Base-by-base conservation (phyloP, 2,888 invertebrate species). In the Drosophila histrio region DNA sequence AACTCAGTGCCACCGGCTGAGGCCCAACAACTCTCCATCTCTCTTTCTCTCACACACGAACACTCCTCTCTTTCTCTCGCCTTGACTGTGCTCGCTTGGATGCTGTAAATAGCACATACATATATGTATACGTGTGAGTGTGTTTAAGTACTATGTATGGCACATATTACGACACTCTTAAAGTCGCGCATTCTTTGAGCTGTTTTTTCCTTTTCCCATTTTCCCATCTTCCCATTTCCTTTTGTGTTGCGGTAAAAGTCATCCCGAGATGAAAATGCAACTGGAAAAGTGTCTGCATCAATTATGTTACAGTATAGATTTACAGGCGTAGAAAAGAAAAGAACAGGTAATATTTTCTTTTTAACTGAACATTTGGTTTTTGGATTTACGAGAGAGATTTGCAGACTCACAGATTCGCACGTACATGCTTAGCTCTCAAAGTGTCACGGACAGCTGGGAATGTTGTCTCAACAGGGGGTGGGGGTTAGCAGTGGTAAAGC, bases 51-150 rank as follows among this genome's bases (percentile, higher is more conserved):
- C n/a, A n/a, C n/a, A n/a, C n/a, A n/a, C n/a, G n/a, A n/a, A n/a
- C n/a, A n/a, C n/a, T n/a, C n/a, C n/a, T 8, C 11, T 39, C 9
- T 32, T 2, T 21, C 15, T n/a, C 15, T 28, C 13, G 65, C 73
- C 73, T 74, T 74, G 73, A 74, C 76, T 74, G 74, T 63, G 63
- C 69, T 58, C 59, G 49, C 39, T 44, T 19, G 56, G 71, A 75
- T 74, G 73, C 73, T 74, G 76, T 66, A 74, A 71, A 74, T 74
- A 75, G 76, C 58, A 53, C 71, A 41, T 11, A 59, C 28, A 67
- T 21, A 43, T n/a, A 13, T 13, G 3, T 30, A 13, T 24, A 24
- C 15, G 17, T 44, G 28, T 58, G 36, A 39, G 26, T 46, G 41
- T 52, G 24, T 46, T 39, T 22, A 34, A 67, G 50, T 50, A 46